phyloP scores from a whole-genome alignment of 2,888 invertebrate genomes.

The Chironomus tentans region DNA sequence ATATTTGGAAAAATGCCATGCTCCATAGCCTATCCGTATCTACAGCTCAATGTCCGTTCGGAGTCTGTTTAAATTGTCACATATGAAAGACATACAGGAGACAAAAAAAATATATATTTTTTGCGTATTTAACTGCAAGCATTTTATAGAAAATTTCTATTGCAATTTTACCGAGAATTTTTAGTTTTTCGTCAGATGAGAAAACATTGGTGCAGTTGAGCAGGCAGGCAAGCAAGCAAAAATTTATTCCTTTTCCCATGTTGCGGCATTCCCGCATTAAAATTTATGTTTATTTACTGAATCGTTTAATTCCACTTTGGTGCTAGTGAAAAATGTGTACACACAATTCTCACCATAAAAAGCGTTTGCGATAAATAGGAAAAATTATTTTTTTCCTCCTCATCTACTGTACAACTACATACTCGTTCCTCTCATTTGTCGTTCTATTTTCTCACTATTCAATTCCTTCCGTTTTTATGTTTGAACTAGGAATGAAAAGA shows the following conservation, averaged over 20 bases:
- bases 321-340: not conserved
- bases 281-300: slow-evolving; percentile 27
- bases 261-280: slow-evolving; percentile 19
- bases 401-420: no score
- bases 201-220: slow-evolving; percentile 4
- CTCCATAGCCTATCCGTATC: not conserved
- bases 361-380: no score
- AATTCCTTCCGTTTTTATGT: not conserved
- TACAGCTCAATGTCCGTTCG: no score
- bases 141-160: slow-evolving; percentile 19
- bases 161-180: slow-evolving; percentile 8
- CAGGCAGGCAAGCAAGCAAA: slow-evolving; percentile 6
- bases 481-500: no score
- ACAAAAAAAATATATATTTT: not conserved
- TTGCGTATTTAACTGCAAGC: slow-evolving; percentile 12
- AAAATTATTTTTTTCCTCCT: no score
- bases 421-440: no score
- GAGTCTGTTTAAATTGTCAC: not conserved
- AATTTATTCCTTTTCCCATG: slow-evolving; percentile 18
- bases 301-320: slow-evolving; percentile 21
- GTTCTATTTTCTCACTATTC: no score
- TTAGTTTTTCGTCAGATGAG: not conserved
- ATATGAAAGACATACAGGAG: not conserved
- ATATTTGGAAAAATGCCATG: not conserved
- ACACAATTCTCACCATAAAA: not conserved